These are phyloP conservation scores for Polyergus mexicanus DNA, from an alignment of 1,140 invertebrate genomes.

Conservation along the genomic window DNA sequence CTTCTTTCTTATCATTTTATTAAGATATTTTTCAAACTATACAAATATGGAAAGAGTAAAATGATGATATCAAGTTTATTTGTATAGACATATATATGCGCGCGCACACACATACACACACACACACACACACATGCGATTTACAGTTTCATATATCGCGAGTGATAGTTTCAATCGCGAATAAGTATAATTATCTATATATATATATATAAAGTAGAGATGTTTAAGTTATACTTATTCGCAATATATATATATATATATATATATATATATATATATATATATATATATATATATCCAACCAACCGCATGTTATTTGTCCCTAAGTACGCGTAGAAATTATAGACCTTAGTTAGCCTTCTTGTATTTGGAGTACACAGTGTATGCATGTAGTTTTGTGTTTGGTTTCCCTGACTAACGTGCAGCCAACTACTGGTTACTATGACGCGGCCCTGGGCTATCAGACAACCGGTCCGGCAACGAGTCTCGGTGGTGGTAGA, in stretches of 20 bases:
- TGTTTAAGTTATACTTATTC: too few relatives aligned
- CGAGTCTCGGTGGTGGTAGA: constrained; percentile 87
- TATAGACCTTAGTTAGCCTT: constrained; percentile 74
- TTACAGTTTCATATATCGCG: constrained; percentile 20
- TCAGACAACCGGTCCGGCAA: constrained; percentile 86
- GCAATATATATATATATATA: neutral
- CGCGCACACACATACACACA: too few relatives aligned
- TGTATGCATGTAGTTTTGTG: constrained; percentile 87
- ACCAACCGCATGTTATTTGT: constrained; percentile 63
- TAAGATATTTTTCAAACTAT: constrained; percentile 12
- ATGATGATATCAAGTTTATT: neutral
- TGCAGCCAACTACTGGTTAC: constrained; percentile 87
- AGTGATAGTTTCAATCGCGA: neutral
- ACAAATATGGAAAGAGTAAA: neutral
- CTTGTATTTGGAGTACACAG: constrained; percentile 86
- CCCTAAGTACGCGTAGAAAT: constrained; percentile 70
- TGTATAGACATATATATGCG: neutral
- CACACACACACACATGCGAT: neutral
- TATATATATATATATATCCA: constrained; percentile 34
- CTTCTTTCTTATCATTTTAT: neutral
- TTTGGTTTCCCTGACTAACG: constrained; percentile 86
- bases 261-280: neutral
- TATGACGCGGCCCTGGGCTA: constrained; percentile 85
- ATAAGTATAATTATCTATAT: neutral
- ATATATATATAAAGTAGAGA: neutral